A percentile compares a stretch with the other conserved stretches of the same genome.
Conservation (phyloP, 2,797 vertebrate genomes). For the Bucorvus abyssinicus region DNA sequence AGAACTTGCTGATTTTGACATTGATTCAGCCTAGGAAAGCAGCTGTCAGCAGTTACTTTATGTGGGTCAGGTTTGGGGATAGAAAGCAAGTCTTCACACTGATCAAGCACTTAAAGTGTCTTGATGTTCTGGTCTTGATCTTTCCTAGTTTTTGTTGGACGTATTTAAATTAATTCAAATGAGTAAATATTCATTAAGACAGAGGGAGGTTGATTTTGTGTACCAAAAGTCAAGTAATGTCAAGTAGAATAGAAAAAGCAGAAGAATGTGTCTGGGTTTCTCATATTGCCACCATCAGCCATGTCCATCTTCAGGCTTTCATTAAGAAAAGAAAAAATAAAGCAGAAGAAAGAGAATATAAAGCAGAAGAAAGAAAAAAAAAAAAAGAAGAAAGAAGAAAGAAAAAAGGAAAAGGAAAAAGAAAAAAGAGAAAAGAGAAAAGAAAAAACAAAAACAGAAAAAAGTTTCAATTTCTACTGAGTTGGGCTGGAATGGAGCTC, state of each 20-base stretch:
- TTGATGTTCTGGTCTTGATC: background rate
- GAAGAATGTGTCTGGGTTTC: background rate
- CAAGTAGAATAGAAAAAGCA: background rate
- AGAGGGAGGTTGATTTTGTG: background rate
- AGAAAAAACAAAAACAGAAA: background rate
- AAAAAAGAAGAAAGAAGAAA: background rate
- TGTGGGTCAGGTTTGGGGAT: background rate
- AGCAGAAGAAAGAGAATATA: background rate
- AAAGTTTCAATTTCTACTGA: background rate
- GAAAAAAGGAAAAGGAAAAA: background rate
- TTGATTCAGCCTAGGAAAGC: background rate
- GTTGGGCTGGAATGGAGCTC: background rate
- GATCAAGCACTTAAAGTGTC: background rate
- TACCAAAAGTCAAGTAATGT: background rate
- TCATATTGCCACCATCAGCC: background rate
- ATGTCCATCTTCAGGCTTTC: background rate
- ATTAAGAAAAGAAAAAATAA: too few species aligned
- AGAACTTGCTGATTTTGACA: background rate
- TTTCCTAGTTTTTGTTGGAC: background rate
- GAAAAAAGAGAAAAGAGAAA: background rate
- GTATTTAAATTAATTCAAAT: background rate
- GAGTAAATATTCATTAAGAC: background rate
- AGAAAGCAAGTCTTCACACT: background rate
- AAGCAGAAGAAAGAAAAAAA: background rate
- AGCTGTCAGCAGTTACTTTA: conserved; percentile 7